phyloP scores from a whole-genome alignment of 2,797 vertebrate genomes.

The Margarornis squamiger region DNA sequence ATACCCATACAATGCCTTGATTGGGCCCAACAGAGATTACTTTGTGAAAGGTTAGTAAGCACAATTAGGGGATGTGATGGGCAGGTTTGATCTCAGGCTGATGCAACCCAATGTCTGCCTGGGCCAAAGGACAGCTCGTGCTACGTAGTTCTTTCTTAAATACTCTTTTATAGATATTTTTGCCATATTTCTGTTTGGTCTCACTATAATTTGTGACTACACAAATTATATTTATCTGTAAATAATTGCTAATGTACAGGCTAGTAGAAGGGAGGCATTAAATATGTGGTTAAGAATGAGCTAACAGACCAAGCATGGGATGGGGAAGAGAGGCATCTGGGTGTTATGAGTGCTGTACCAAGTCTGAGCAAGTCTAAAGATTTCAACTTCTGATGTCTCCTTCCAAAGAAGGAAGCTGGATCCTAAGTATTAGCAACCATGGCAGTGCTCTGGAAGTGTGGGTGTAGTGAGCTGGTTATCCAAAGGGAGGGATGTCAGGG shows the following conservation, averaged over 20 bases:
- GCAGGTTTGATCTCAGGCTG: background rate
- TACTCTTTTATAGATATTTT: background rate
- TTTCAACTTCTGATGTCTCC: background rate
- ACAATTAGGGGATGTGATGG: background rate
- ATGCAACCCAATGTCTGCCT: background rate
- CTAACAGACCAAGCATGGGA: background rate
- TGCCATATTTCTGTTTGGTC: background rate
- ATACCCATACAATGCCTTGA: slow-evolving; percentile 96
- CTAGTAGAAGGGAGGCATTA: background rate
- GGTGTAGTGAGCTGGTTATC: background rate
- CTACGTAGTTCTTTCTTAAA: background rate
- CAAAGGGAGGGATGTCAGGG: background rate
- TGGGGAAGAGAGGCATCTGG: background rate
- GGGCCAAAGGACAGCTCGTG: background rate
- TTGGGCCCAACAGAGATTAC: slow-evolving; percentile 98
- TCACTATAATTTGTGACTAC: background rate
- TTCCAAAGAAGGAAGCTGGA: background rate
- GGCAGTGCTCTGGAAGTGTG: background rate
- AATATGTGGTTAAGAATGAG: background rate
- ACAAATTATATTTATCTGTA: background rate
- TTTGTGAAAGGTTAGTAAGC: slow-evolving; percentile 96
- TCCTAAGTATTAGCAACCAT: background rate
- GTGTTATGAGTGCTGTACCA: background rate
- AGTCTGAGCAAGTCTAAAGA: background rate
- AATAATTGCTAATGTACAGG: background rate